Conservation (phyloP, 35 echinoderm and acorn worm species). For the Ptychodera flava region DNA sequence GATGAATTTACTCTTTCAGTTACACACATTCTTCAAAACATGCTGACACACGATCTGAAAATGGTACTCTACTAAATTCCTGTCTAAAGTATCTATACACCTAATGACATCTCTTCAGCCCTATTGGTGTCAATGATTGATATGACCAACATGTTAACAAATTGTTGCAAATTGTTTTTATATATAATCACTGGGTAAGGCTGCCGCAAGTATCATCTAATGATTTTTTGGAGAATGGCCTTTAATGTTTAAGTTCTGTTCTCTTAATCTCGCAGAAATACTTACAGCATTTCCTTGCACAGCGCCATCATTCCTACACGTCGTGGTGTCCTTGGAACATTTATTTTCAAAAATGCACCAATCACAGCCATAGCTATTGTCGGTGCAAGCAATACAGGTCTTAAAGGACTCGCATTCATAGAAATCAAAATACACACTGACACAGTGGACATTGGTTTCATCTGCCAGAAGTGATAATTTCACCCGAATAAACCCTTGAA, state of each 20-base stretch:
- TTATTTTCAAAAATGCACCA: conserved; percentile 82
- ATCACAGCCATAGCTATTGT: conserved; percentile 65
- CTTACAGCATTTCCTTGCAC: conserved; percentile 23
- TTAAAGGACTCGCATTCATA: conserved; percentile 55
- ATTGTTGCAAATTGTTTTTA: too few relatives aligned
- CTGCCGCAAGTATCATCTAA: neutral
- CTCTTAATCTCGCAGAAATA: neutral
- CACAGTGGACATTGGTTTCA: conserved; percentile 39
- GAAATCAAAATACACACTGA: conserved; percentile 71
- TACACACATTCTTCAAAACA: too few relatives aligned
- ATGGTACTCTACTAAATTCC: too few relatives aligned
- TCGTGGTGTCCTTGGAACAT: conserved; percentile 32
- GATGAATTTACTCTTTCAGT: too few relatives aligned
- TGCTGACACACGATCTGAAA: too few relatives aligned
- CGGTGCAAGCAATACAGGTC: conserved; percentile 57
- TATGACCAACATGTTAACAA: too few relatives aligned
- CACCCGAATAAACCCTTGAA: conserved; percentile 39
- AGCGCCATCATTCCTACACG: conserved; percentile 39
- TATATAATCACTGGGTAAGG: neutral
- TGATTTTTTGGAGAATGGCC: neutral
- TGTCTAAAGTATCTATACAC: too few relatives aligned
- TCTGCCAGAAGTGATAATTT: conserved; percentile 43
- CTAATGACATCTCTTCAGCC: too few relatives aligned
- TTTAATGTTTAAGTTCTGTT: neutral
- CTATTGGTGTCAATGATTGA: too few relatives aligned